A percentile compares a stretch with the other conserved stretches of the same genome.
These are phyloP conservation scores for Tipula unca DNA, from an alignment of 2,888 invertebrate genomes.

Conservation along the genomic window DNA sequence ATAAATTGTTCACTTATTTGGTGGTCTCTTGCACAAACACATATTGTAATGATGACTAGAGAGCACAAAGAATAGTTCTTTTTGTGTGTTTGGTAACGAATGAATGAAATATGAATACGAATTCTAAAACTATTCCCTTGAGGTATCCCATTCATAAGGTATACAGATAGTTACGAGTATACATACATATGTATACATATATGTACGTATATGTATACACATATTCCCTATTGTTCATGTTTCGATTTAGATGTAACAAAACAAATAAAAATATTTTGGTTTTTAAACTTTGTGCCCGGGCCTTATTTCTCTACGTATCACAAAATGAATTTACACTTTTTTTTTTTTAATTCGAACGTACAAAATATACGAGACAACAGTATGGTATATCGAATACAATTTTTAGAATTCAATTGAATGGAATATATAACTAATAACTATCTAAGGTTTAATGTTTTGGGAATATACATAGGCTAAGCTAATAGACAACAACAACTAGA, in stretches of 20 bases:
- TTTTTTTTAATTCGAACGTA: neutral
- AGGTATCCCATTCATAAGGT: neutral
- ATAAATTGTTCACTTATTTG: neutral
- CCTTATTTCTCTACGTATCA: neutral
- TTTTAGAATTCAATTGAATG: neutral
- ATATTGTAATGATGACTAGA: neutral
- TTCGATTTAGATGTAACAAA: slow-evolving; percentile 14
- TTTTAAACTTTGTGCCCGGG: neutral
- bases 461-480: neutral
- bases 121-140: slow-evolving; percentile 3
- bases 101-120: neutral
- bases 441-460: neutral
- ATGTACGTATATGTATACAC: neutral
- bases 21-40: slow-evolving; percentile 8
- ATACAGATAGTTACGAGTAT: too few species aligned
- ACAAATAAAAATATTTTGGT: slow-evolving; percentile 2
- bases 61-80: neutral
- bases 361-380: neutral
- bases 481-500: neutral
- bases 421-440: neutral
- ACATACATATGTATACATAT: too few species aligned
- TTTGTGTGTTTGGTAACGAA: neutral
- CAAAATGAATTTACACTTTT: neutral
- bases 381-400: neutral
- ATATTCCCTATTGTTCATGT: neutral